Conservation (phyloP, 2,113 vertebrate genomes). For the Arothron firmamentum region DNA sequence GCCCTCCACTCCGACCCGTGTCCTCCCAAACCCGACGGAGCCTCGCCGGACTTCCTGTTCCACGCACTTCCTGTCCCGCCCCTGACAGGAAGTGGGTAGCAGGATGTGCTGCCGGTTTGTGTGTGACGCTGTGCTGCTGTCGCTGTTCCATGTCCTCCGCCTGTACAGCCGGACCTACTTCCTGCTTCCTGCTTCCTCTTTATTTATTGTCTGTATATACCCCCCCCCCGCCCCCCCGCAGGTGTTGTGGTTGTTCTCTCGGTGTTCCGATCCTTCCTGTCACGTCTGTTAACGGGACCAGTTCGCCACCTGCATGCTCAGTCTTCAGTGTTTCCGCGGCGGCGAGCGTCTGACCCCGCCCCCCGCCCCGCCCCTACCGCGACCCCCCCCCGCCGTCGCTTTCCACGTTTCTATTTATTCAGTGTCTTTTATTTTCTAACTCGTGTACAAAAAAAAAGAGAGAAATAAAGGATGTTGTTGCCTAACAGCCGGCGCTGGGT, state of each 20-base stretch:
- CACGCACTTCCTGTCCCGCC: conserved; percentile 27
- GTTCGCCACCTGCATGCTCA: conserved; percentile 74
- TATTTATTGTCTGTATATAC: conserved; percentile 69
- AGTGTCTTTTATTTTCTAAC: conserved; percentile 76
- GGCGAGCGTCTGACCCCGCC: conserved; percentile 12
- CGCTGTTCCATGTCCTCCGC: conserved; percentile 55
- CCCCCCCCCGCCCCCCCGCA: conserved; percentile 2
- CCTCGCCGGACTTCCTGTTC: conserved; percentile 27
- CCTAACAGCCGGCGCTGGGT: conserved; percentile 23
- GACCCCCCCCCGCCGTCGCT: too few species aligned
- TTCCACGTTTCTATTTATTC: conserved; percentile 80
- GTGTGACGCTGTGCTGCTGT: conserved; percentile 70
- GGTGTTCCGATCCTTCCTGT: conserved; percentile 67
- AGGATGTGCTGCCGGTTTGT: conserved; percentile 68
- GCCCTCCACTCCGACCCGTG: conserved; percentile 30
- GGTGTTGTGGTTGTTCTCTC: conserved; percentile 72
- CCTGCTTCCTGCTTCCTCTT: conserved; percentile 63
- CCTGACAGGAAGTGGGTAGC: conserved; percentile 37
- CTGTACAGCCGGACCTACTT: conserved; percentile 63
- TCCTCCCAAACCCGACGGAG: conserved; percentile 48
- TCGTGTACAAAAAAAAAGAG: conserved; percentile 71
- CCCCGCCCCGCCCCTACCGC: background rate
- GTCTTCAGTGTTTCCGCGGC: conserved; percentile 69
- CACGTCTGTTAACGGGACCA: conserved; percentile 58
- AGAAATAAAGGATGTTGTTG: conserved; percentile 72